phyloP scores from a whole-genome alignment of 2,113 vertebrate genomes.

The Rhipidura dahli region DNA sequence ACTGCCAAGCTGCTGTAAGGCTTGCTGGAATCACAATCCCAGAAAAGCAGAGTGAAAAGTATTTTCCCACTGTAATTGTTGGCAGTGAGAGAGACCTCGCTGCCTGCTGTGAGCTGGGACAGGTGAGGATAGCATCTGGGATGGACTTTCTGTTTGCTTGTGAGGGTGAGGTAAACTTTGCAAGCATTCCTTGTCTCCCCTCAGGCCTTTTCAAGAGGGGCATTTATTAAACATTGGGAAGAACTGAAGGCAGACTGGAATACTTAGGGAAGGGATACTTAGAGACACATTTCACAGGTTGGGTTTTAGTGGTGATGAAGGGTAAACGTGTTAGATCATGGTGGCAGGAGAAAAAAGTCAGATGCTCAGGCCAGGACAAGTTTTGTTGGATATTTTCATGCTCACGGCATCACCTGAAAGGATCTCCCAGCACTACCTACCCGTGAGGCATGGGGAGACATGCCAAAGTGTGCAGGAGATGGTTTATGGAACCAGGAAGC shows the following conservation, averaged over 20 bases:
- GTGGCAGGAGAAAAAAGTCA: not conserved
- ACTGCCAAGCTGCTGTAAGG: conserved; percentile 1
- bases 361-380: not conserved
- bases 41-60: not conserved
- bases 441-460: not conserved
- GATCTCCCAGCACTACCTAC: not conserved
- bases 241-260: not conserved
- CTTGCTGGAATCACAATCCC: not conserved
- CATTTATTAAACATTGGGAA: not conserved
- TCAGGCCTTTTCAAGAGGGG: not conserved
- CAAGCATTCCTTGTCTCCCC: not conserved
- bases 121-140: not conserved
- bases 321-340: accelerated
- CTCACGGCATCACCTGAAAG: not conserved
- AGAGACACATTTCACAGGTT: not conserved
- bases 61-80: not conserved
- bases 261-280: not conserved
- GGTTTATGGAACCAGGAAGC: not conserved
- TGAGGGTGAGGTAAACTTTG: not conserved
- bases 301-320: not conserved
- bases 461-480: not conserved
- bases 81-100: not conserved
- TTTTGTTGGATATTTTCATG: not conserved
- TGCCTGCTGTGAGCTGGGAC: not conserved
- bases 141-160: not conserved